phyloP scores from a whole-genome alignment of 2,888 invertebrate genomes.

The Eupithecia pulchellata region DNA sequence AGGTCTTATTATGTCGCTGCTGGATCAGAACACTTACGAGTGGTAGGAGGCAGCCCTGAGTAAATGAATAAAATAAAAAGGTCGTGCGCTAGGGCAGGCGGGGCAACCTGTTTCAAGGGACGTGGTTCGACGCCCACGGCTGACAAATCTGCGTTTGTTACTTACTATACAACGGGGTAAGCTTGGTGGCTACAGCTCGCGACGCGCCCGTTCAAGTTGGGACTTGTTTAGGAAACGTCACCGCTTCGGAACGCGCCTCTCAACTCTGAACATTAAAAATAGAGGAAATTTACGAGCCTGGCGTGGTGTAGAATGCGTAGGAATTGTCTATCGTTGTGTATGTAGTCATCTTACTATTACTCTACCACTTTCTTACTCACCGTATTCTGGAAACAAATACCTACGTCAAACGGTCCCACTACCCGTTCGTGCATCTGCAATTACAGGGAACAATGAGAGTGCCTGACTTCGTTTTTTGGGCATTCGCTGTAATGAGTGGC shows the following conservation, averaged over 20 bases:
- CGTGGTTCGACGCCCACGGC: constrained; percentile 73
- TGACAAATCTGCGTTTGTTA: constrained; percentile 78
- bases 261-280: constrained; percentile 15
- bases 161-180: constrained; percentile 45
- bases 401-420: constrained; percentile 35
- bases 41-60: constrained; percentile 66
- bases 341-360: neutral
- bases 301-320: constrained; percentile 49
- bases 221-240: constrained; percentile 63
- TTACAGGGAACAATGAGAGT: constrained; percentile 56
- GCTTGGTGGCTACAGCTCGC: constrained; percentile 25
- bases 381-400: constrained; percentile 5
- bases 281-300: constrained; percentile 43
- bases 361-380: neutral
- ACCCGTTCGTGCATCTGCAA: constrained; percentile 49
- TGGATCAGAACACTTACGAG: constrained; percentile 38
- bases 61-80: constrained; percentile 74
- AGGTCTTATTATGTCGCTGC: constrained; percentile 33
- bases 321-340: constrained; percentile 30
- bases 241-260: constrained; percentile 25
- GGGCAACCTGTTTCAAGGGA: constrained; percentile 80
- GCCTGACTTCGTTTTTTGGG: constrained; percentile 48
- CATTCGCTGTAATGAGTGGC: constrained; percentile 62
- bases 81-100: constrained; percentile 70
- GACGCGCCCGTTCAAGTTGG: constrained; percentile 66